phyloP scores from a whole-genome alignment of 2,113 vertebrate genomes.

The Mirounga angustirostris region DNA sequence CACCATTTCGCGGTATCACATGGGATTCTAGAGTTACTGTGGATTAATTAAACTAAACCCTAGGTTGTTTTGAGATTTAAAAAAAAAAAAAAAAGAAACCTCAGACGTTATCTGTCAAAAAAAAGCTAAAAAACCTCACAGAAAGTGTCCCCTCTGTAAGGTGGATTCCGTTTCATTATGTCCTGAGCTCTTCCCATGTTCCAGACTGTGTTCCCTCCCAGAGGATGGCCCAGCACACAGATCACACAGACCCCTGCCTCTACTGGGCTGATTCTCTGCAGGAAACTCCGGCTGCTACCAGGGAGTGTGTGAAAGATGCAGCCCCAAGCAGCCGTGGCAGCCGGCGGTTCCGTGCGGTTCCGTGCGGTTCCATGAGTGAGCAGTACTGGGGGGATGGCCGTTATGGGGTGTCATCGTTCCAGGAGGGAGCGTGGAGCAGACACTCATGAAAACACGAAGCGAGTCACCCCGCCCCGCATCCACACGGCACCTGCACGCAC shows the following conservation, averaged over 20 bases:
- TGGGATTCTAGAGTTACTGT: background rate
- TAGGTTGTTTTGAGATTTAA: background rate
- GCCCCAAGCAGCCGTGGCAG: background rate
- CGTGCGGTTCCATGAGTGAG: accelerated
- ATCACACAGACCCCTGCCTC: background rate
- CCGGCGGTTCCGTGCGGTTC: accelerated
- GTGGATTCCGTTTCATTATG: accelerated
- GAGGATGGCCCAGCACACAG: accelerated
- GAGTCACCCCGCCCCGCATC: accelerated
- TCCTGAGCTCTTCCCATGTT: background rate
- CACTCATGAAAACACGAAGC: accelerated
- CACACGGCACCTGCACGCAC: accelerated
- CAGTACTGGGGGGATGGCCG: accelerated
- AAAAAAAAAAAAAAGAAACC: background rate
- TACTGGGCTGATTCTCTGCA: accelerated
- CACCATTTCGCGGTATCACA: accelerated
- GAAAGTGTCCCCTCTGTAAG: background rate
- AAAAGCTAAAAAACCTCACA: background rate
- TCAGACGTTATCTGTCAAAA: background rate
- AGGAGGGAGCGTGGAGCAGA: accelerated
- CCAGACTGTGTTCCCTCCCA: background rate
- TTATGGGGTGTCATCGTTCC: accelerated
- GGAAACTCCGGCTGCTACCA: accelerated
- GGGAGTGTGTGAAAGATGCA: accelerated
- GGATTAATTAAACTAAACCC: background rate